Evolutionary conservation across 1,140 invertebrate genomes (phyloP).

Genomic region (Caenorhabditis brenneri): DNA sequence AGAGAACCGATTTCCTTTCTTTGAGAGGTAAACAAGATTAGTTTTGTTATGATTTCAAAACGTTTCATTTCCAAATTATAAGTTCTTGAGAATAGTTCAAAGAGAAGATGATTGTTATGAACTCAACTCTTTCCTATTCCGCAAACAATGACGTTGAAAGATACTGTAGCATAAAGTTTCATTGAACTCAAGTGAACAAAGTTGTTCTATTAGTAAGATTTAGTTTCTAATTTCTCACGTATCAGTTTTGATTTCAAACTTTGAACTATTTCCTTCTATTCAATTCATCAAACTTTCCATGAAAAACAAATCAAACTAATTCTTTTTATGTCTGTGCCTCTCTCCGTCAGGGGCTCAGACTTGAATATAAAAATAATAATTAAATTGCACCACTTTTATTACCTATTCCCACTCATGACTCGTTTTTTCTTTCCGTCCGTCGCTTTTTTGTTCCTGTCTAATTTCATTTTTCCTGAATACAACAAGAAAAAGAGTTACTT

Average conservation of each 20-base stretch:
- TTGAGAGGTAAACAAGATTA: no score
- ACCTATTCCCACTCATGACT: background rate
- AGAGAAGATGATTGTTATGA: no score
- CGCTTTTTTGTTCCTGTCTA: background rate
- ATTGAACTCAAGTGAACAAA: no score
- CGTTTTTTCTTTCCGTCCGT: background rate
- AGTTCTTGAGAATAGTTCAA: no score
- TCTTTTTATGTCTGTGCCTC: background rate
- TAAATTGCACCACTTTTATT: slow-evolving; percentile 20
- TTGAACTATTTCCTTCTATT: background rate
- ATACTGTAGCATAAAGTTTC: background rate
- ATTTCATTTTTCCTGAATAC: background rate
- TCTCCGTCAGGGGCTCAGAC: background rate
- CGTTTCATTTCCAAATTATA: background rate
- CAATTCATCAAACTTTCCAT: background rate
- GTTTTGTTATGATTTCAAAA: no score
- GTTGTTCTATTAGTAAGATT: no score
- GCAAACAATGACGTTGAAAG: no score
- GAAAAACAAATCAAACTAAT: background rate
- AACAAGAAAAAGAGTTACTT: no score
- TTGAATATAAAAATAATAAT: background rate
- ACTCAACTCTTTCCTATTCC: no score
- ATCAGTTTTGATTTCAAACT: background rate
- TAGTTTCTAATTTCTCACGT: background rate
- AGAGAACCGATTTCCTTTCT: no score